Conservation (phyloP, 2,113 vertebrate species). For the Romanogobio albipinnatus region DNA sequence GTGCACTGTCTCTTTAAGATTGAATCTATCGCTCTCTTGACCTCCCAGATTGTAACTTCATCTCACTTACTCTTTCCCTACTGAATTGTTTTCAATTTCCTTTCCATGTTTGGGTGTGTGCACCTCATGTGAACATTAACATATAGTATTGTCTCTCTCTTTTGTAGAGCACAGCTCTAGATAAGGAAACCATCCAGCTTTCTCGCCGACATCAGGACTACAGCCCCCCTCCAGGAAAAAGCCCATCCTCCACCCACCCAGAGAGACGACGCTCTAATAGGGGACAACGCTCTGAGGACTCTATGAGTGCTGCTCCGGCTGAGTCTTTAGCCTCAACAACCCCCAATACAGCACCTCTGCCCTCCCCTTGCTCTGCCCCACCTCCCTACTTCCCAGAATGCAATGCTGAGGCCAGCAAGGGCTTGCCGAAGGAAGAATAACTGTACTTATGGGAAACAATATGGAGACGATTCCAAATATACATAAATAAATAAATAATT, state of each 20-base stretch:
- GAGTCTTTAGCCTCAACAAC: conserved; percentile 18
- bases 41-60: conserved; percentile 1
- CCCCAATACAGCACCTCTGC: conserved; percentile 47
- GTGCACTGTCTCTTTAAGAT: conserved; percentile 8
- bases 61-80: conserved; percentile 18
- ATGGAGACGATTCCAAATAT: conserved; percentile 3
- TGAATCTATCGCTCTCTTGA: not conserved
- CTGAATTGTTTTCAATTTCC: not conserved
- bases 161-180: conserved; percentile 94
- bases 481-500: not conserved
- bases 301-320: not conserved
- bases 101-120: conserved; percentile 17
- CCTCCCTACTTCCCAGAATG: conserved; percentile 34
- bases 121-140: not conserved
- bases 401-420: conserved; percentile 10
- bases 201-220: conserved; percentile 71
- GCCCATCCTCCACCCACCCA: conserved; percentile 51
- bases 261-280: conserved; percentile 10
- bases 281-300: conserved; percentile 24
- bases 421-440: conserved; percentile 48
- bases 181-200: conserved; percentile 90
- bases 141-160: conserved; percentile 8
- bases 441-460: not conserved
- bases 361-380: conserved; percentile 62
- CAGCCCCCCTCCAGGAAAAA: conserved; percentile 59